Conservation (phyloP, 2,888 invertebrate species). For the Acholoe squamosa region DNA sequence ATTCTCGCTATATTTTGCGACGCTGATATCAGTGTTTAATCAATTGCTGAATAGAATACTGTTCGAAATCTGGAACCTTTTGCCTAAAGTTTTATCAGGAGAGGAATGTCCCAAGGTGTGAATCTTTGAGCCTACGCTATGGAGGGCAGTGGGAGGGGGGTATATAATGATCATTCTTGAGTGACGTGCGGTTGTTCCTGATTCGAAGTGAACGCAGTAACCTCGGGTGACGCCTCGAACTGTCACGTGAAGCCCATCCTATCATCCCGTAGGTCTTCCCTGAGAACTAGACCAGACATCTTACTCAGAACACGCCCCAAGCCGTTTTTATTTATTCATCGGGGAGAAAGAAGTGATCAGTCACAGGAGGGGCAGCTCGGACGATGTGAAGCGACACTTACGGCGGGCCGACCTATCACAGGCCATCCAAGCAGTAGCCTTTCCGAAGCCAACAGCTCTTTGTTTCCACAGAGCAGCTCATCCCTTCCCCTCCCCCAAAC, state of each 20-base stretch:
- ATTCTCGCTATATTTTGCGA: no score
- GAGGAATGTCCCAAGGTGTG: no score
- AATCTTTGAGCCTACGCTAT: no score
- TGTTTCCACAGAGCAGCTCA: conserved; percentile 13
- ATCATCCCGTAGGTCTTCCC: neutral
- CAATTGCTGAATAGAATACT: no score
- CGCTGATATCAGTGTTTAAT: no score
- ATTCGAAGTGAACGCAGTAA: conserved; percentile 21
- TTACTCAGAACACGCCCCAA: conserved; percentile 10
- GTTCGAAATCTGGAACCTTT: no score
- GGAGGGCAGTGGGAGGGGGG: no score
- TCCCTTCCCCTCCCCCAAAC: neutral
- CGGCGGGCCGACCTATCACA: conserved; percentile 14
- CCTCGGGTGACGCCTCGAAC: neutral
- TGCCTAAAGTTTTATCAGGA: no score
- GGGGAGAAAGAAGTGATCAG: conserved; percentile 2
- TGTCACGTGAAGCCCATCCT: neutral
- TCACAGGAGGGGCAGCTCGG: neutral
- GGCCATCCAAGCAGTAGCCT: neutral
- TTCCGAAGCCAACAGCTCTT: neutral
- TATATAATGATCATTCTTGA: neutral
- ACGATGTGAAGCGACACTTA: neutral
- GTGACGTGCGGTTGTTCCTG: neutral
- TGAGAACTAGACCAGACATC: neutral
- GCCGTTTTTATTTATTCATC: conserved; percentile 43